Evolutionary conservation across 2,113 vertebrate genomes (phyloP), one percentile per base, ranked within the genome.

Genomic region (Pleuronectes platessa): DNA sequence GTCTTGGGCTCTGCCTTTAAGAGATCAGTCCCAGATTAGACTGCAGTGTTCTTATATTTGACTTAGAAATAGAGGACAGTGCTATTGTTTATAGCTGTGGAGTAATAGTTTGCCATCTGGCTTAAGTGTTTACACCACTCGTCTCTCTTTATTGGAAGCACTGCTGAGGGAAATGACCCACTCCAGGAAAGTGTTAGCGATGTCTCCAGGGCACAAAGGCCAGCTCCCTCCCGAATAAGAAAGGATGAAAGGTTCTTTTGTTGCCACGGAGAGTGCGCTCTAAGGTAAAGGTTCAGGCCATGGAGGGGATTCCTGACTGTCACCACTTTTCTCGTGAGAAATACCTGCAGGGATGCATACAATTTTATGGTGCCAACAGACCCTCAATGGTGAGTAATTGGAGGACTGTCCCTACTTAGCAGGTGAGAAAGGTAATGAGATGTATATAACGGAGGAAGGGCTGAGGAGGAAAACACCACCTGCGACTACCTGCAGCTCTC

Each of bases 211-310:
- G 55, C 63, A 56, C 9, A 40, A 35, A 73, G 61, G 42, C 74
- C 53, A 63, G 87, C 89, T 88, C 84, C 86, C 75, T 63, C 62
- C 71, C 11, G 35, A 89, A 90, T 92, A 64, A 86, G 83, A 92
- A 83, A 86, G 87, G 84, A 90, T 92, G 83, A 93, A 93, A 91
- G 88, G 58, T 26, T 73, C 81, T 61, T 88, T 92, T 86, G 86
- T 90, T 70, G 66, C 65, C 23, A 13, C 47, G n/a, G 78, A 88
- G 59, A 40, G 59, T 40, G 61, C n/a, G 45, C 71, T 77, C 68
- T 58, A 62, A 65, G 60, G 78, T 83, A 84, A 84, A 70, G 35
- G 31, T 55, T 85, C 40, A 68, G 35, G 24, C 68, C 45, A 27
- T 14, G 15, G 27, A 65, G 49, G 74, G 40, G 40, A 42, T 42